Percentiles rank a stretch among this genome's conserved stretches.
These are phyloP conservation scores for Liparis tanakae DNA, from an alignment of 2,797 vertebrate species.

Conservation along the genomic window DNA sequence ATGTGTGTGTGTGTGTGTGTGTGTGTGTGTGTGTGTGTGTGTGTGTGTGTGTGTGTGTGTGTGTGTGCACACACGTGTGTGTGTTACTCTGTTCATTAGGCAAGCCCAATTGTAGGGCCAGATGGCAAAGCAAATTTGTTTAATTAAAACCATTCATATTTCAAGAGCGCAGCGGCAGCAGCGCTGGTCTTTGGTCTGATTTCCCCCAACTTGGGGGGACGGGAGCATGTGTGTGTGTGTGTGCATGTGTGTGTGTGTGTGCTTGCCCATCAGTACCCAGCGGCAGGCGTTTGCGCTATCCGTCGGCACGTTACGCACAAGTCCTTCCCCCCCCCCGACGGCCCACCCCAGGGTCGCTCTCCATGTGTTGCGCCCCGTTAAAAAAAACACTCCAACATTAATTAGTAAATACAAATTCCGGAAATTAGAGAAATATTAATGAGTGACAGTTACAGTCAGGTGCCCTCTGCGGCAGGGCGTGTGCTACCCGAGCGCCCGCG, in stretches of 20 bases:
- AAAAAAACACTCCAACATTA: constrained; percentile 28
- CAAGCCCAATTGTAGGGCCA: constrained; percentile 70
- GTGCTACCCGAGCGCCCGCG: constrained; percentile 21
- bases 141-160: constrained; percentile 83
- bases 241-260: constrained; percentile 17
- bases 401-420: constrained; percentile 44
- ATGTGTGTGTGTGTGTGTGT: constrained; percentile 18
- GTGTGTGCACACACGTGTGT: constrained; percentile 29
- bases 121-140: constrained; percentile 80
- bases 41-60: constrained; percentile 22
- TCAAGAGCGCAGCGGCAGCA: constrained; percentile 69
- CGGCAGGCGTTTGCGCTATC: constrained; percentile 43
- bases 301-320: constrained; percentile 53
- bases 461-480: constrained; percentile 29
- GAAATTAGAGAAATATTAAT: constrained; percentile 36
- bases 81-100: constrained; percentile 71
- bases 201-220: constrained; percentile 67
- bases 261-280: constrained; percentile 7
- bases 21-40: constrained; percentile 18
- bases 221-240: not conserved
- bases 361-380: constrained; percentile 30
- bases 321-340: not conserved
- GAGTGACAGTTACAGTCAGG: constrained; percentile 8
- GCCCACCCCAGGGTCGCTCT: constrained; percentile 55
- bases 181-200: constrained; percentile 68